Base-by-base conservation (phyloP, 30 jellyfish, hydroid and myxozoan species). In the Clytia hemisphaerica region DNA sequence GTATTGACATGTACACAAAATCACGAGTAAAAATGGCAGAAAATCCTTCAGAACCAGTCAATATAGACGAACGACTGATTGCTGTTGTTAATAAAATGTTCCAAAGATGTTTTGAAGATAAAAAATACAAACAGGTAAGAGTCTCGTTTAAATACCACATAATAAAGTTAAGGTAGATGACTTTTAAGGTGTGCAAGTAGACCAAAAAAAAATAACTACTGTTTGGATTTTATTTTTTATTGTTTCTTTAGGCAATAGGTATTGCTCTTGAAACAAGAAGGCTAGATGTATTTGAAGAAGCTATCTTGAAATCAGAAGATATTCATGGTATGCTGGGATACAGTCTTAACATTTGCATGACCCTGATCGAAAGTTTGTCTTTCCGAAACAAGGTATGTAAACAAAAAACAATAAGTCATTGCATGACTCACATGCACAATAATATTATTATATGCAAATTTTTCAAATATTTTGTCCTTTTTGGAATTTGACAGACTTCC, bases 261-360 rank as follows among this genome's bases (percentile, higher is more conserved):
- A 81, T 90, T 33, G 99, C 99, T 25, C 67, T 90, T 33, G 99
- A 90, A 65, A 90, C 99, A 40, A 72, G 99, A 48, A 58, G 99
- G 59, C 72, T 90, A 45, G 99, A 90, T 67, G 69, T 90, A 53
- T 90, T 90, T 57, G 99, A 90, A 49, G 84, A 82, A 45, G 95
- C 99, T 1, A 73, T 90, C 53, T 76, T 90, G 32, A 75, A 81
- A 73, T 90, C 99, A 34, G 99, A 91, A 28, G 95, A 90, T 45
- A 80, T 90, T 1, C 85, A 82, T 2, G 95, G 93, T 29, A 90
- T 90, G 99, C 68, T 90, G 80, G 58, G 94, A 25, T 90, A 90
- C 53, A 70, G 95, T 60, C 72, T 90, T 19, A 83, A 74, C 35
- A 90, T 90, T 45, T 82, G 99, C 50, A 90, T 90, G 99, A 71